Evolutionary conservation across 1,140 invertebrate species (phyloP).

Genomic region (Archivesica marissinica): DNA sequence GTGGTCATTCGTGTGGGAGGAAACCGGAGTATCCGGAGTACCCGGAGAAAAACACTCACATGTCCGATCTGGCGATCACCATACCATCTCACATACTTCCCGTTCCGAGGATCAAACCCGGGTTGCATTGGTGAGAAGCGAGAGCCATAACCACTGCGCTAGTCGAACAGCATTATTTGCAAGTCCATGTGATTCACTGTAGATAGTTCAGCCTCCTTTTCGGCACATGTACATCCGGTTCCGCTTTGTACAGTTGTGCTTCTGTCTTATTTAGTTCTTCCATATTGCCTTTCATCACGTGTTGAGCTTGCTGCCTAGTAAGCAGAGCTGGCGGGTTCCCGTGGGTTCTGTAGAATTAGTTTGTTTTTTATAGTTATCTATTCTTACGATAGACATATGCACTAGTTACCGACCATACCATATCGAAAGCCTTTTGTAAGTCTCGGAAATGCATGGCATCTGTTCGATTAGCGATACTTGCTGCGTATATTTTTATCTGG

Average conservation of each 20-base stretch:
- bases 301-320: conserved; percentile 26
- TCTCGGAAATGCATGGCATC: conserved; percentile 39
- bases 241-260: conserved; percentile 29
- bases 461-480: conserved; percentile 23
- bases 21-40: too few species aligned
- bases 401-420: background rate
- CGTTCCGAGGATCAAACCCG: too few species aligned
- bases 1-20: too few species aligned
- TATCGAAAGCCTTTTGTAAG: conserved; percentile 33
- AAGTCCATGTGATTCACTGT: conserved; percentile 8
- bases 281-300: conserved; percentile 41
- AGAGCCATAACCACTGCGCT: too few species aligned
- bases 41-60: too few species aligned
- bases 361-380: conserved; percentile 38
- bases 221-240: conserved; percentile 3
- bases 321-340: conserved; percentile 47
- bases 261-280: conserved; percentile 38
- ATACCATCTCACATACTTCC: too few species aligned
- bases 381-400: conserved; percentile 43
- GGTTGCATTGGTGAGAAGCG: too few species aligned
- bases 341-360: conserved; percentile 38
- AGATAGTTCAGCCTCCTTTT: conserved; percentile 17
- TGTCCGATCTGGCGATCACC: too few species aligned
- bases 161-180: too few species aligned
- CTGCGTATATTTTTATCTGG: too few species aligned